A percentile compares a stretch with the other conserved stretches of the same genome.
phyloP scores from a whole-genome alignment of 2,797 vertebrate genomes.

The Antennarius maculatus region DNA sequence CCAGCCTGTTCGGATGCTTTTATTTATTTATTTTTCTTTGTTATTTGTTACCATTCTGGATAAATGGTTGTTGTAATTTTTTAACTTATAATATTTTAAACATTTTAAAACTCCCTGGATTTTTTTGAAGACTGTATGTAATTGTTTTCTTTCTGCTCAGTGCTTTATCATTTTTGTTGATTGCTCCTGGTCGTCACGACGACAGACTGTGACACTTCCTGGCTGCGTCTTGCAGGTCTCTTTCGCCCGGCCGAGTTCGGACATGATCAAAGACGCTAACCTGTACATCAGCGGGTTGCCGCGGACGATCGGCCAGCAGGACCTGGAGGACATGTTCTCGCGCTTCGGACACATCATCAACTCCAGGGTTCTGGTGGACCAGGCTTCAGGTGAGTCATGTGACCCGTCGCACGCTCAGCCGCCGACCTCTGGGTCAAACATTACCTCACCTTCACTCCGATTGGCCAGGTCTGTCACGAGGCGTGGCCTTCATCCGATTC shows the following conservation, averaged over 20 bases:
- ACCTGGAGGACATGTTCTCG: slow-evolving; percentile 95
- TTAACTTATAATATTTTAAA: slow-evolving; percentile 27
- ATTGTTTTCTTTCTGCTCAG: slow-evolving; percentile 17
- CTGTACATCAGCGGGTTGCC: slow-evolving; percentile 96
- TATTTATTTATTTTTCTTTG: slow-evolving; percentile 36
- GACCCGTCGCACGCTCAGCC: neutral
- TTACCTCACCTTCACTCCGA: neutral
- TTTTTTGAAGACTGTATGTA: slow-evolving; percentile 43
- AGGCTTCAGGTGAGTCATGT: slow-evolving; percentile 87
- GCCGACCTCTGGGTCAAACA: neutral
- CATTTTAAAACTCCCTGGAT: slow-evolving; percentile 35
- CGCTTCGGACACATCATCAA: slow-evolving; percentile 97
- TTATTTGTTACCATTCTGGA: slow-evolving; percentile 40
- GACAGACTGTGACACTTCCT: slow-evolving; percentile 3
- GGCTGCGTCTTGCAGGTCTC: slow-evolving; percentile 60
- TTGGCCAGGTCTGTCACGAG: slow-evolving; percentile 89
- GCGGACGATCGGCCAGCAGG: slow-evolving; percentile 92
- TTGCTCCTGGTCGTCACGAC: neutral
- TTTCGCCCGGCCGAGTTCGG: slow-evolving; percentile 94
- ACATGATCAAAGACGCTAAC: slow-evolving; percentile 96
- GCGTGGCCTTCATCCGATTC: slow-evolving; percentile 97
- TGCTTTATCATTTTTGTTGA: neutral
- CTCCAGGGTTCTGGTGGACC: slow-evolving; percentile 94
- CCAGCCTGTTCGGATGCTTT: slow-evolving; percentile 53
- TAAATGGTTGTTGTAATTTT: slow-evolving; percentile 1